A percentile compares a stretch with the other conserved stretches of the same genome.
phyloP scores from a whole-genome alignment of 2,797 vertebrate genomes.

The Glossophaga mutica region DNA sequence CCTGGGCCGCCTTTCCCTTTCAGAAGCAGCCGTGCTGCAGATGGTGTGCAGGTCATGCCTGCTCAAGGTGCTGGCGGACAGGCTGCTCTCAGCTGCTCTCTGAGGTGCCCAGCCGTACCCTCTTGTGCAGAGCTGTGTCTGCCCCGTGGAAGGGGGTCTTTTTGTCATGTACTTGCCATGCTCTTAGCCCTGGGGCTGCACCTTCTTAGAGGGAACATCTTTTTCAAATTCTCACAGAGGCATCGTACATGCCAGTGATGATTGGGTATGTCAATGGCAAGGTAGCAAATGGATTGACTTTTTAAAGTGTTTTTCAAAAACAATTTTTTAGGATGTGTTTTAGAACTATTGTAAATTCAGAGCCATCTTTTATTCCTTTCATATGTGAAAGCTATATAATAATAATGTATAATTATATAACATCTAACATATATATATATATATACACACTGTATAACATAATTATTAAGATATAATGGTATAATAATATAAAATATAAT shows the following conservation, averaged over 20 bases:
- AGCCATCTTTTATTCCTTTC: neutral
- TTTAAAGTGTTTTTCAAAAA: neutral
- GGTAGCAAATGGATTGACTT: neutral
- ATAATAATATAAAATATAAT: neutral
- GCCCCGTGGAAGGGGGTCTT: neutral
- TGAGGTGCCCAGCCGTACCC: neutral
- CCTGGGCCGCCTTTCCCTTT: fast-evolving
- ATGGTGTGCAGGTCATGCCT: fast-evolving
- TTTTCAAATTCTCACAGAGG: neutral
- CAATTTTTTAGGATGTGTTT: neutral
- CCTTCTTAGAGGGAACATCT: neutral
- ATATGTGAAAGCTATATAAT: neutral
- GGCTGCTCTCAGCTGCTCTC: neutral
- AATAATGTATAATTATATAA: neutral
- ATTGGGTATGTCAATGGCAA: neutral
- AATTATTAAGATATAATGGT: neutral
- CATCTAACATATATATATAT: neutral
- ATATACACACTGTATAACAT: no score
- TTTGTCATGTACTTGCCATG: neutral
- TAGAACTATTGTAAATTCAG: neutral
- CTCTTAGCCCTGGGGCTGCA: neutral
- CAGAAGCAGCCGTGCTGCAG: fast-evolving
- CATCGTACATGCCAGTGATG: neutral
- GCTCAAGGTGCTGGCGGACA: fast-evolving
- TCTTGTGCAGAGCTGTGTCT: neutral